Base-by-base conservation (phyloP, 2,888 invertebrate species). In the Phalangium opilio region DNA sequence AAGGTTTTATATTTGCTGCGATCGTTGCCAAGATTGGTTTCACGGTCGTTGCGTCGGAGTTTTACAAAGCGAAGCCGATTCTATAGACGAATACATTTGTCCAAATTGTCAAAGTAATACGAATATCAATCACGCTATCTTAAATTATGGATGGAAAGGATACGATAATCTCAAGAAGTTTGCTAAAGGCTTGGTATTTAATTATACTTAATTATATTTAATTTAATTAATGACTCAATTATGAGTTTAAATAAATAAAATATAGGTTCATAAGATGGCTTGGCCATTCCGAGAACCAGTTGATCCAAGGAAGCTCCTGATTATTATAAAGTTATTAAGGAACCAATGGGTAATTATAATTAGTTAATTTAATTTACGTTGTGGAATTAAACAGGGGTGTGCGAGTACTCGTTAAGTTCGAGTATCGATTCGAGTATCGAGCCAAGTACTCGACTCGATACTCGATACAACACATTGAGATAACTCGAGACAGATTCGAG, bases 1-100 rank as follows among this genome's bases (percentile, higher is more conserved):
- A n/a, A 89, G 89, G 68, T 96, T 96, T 74, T 98, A 96, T 68
- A 93, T 98, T 62, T 95, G 93, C 64, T 98, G 98, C 67, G 98
- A 98, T 71, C 80, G 83, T 54, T 98, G 98, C 68, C 90, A 95
- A 67, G 95, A 91, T 68, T 98, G 98, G 98, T 96, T 93, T 72
- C 96, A 96, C 67, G 95, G 95, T 7, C 76, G 86, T 49, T 96
- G 96, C 68, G 95, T 96, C 40, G 95, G 95, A 35, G 86, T 91
- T 61, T 69, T 89, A 43, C 89, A 87, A 62, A 84, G 85, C 3
- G 90, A 90, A 65, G 93, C 90, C 18, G 87, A 91, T 63, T 83
- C 83, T 59, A 87, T 95, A 58, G 93, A 91, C 61, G 89, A 90
- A 60, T 98, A 96, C 63, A 79, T 89, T 57, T 96, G 96, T 71